Percentiles rank a stretch among this genome's conserved stretches.
These are phyloP conservation scores for Acanthornis magna DNA, from an alignment of 2,797 vertebrate species.

Conservation along the genomic window DNA sequence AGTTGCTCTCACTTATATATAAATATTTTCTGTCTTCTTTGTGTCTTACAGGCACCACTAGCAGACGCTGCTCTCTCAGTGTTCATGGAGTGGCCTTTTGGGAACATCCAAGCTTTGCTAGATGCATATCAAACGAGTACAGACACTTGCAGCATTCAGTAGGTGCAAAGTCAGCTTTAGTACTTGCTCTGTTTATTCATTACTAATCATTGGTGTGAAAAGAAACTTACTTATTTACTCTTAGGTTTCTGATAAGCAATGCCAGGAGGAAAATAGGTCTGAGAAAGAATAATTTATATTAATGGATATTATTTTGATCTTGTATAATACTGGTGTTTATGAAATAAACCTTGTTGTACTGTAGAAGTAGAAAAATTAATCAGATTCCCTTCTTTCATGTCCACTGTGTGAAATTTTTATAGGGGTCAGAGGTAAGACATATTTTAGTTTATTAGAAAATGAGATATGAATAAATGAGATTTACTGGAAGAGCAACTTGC, in stretches of 20 bases:
- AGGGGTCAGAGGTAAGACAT: not conserved
- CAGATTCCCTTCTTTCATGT: constrained; percentile 5
- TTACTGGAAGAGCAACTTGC: not conserved
- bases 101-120: constrained; percentile 99
- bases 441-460: constrained; percentile 14
- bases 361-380: not conserved
- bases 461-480: not conserved
- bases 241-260: constrained; percentile 12
- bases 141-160: constrained; percentile 99
- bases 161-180: constrained; percentile 98
- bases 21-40: constrained; percentile 74
- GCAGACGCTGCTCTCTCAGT: constrained; percentile 99
- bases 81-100: constrained; percentile 97
- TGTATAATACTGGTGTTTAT: not conserved
- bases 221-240: constrained; percentile 49
- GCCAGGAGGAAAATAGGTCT: not conserved
- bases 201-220: constrained; percentile 70
- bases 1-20: not conserved
- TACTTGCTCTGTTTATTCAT: constrained; percentile 86
- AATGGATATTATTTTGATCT: not conserved
- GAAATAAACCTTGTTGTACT: not conserved
- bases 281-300: not conserved
- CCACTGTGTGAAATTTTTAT: not conserved
- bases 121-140: constrained; percentile 99
- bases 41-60: constrained; percentile 92